Conservation (phyloP, 2,113 vertebrate species). For the Lates calcarifer region DNA sequence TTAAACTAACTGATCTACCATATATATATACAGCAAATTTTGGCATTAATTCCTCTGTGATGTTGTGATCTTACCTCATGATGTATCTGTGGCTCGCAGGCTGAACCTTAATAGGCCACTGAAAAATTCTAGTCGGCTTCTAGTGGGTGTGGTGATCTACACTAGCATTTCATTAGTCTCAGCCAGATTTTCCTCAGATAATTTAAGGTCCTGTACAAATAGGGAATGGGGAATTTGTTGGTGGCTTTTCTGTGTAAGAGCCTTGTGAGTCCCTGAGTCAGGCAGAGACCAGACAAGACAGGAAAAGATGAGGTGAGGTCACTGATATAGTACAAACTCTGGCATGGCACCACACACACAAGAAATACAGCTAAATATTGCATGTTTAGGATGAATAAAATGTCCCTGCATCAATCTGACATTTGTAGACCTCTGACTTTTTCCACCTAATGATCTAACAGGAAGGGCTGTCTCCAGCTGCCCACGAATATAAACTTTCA, state of each 20-base stretch:
- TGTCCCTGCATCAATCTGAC: slow-evolving; percentile 44
- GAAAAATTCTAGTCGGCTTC: not conserved
- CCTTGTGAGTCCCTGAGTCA: slow-evolving; percentile 58
- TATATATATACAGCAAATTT: not conserved
- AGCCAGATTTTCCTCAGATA: slow-evolving; percentile 4
- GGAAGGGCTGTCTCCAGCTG: slow-evolving; percentile 53
- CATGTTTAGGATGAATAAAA: slow-evolving; percentile 39
- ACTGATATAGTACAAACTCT: slow-evolving; percentile 16
- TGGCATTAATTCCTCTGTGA: not conserved
- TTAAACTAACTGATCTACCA: not conserved
- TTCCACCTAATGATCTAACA: slow-evolving; percentile 55
- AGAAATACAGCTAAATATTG: slow-evolving; percentile 17
- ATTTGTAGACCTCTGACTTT: slow-evolving; percentile 43
- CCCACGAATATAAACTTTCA: slow-evolving; percentile 61
- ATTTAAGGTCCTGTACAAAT: slow-evolving; percentile 9
- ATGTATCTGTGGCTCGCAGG: not conserved
- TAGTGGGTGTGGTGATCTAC: not conserved
- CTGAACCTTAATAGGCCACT: not conserved
- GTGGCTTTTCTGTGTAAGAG: slow-evolving; percentile 37
- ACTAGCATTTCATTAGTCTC: not conserved
- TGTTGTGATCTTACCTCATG: slow-evolving; percentile 25
- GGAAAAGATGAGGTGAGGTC: slow-evolving; percentile 41
- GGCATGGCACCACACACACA: not conserved
- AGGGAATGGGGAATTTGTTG: slow-evolving; percentile 33
- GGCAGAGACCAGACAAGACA: slow-evolving; percentile 31